Evolutionary conservation across 1,140 invertebrate species (phyloP).

Genomic region (Procambarus virginalis): DNA sequence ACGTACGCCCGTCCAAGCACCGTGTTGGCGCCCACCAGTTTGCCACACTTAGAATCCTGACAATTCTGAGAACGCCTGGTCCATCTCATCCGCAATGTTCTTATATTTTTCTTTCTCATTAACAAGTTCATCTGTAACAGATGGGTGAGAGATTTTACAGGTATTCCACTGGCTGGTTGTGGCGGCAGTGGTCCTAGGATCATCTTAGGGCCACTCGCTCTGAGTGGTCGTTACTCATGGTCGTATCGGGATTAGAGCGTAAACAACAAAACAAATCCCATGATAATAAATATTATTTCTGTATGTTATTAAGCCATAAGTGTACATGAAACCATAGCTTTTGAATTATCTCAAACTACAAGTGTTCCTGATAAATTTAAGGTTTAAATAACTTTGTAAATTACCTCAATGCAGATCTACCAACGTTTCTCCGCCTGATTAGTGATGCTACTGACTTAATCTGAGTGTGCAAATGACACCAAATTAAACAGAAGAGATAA

Average conservation of each 20-base stretch:
- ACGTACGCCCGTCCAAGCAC: conserved; percentile 44
- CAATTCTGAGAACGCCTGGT: conserved; percentile 97
- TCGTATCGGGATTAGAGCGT: conserved; percentile 29
- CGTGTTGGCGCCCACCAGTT: conserved; percentile 62
- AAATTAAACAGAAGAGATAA: too few species aligned
- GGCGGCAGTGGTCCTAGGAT: conserved; percentile 36
- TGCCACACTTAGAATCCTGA: conserved; percentile 83
- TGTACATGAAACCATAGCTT: conserved; percentile 40
- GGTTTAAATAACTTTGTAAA: conserved; percentile 22
- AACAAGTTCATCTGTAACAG: conserved; percentile 95
- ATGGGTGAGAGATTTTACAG: conserved; percentile 66
- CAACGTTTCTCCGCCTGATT: conserved; percentile 40
- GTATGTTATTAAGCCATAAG: conserved; percentile 28
- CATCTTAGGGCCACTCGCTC: conserved; percentile 37
- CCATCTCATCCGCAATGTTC: conserved; percentile 98
- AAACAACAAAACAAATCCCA: conserved; percentile 23
- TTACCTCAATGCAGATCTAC: conserved; percentile 47
- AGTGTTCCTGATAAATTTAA: conserved; percentile 37
- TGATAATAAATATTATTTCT: conserved; percentile 57
- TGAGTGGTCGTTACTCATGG: conserved; percentile 19
- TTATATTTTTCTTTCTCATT: conserved; percentile 99
- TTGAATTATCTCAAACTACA: conserved; percentile 51
- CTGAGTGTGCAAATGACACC: too few species aligned
- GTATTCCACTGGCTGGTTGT: conserved; percentile 21
- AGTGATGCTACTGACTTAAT: conserved; percentile 56